Percentiles rank a stretch among this genome's conserved stretches.
These are phyloP conservation scores for Harlomillsia oculata DNA, from an alignment of 1,140 invertebrate genomes.

Conservation along the genomic window DNA sequence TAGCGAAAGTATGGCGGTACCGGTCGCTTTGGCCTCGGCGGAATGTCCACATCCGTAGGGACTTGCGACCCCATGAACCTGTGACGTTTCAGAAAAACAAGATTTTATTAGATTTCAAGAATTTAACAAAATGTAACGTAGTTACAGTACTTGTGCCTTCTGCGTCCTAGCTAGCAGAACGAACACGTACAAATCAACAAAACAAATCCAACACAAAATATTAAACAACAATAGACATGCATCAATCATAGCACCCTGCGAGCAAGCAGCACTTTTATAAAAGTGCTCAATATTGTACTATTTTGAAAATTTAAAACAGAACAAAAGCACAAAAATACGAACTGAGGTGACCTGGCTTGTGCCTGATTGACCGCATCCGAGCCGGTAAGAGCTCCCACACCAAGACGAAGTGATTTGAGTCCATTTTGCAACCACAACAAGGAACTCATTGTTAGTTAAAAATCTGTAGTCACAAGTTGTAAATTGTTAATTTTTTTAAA, in stretches of 20 bases:
- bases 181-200: not conserved
- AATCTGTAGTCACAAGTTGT: not conserved
- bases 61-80: not conserved
- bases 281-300: not conserved
- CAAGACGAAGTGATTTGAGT: conserved; percentile 19
- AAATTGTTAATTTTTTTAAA: not conserved
- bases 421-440: conserved; percentile 21
- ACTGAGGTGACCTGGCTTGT: conserved; percentile 31
- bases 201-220: not conserved
- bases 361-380: not conserved
- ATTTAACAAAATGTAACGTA: no score
- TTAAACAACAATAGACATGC: not conserved
- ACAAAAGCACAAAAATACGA: conserved; percentile 6
- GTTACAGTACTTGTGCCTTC: no score
- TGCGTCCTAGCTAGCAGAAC: no score
- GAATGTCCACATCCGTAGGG: not conserved
- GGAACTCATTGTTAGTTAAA: conserved; percentile 19
- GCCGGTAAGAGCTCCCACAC: not conserved
- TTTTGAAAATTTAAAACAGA: conserved; percentile 1
- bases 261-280: not conserved
- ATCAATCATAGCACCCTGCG: not conserved
- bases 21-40: conserved; percentile 26
- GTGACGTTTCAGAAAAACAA: no score
- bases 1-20: conserved; percentile 29
- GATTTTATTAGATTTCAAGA: no score